Conservation (phyloP, 2,797 vertebrate genomes). For the Myotis findleyi region DNA sequence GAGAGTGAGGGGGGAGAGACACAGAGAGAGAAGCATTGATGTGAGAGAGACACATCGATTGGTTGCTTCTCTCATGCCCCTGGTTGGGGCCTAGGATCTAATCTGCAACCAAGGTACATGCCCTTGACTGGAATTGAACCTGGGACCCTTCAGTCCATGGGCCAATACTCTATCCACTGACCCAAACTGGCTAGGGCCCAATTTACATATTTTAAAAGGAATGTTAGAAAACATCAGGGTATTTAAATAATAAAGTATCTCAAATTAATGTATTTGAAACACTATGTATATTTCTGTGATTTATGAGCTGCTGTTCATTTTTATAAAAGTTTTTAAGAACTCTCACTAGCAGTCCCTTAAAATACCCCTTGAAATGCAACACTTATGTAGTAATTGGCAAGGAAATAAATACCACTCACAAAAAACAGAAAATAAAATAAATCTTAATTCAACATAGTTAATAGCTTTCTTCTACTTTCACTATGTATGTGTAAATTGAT, state of each 20-base stretch:
- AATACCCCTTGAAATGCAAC: neutral
- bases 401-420: slow-evolving; percentile 26
- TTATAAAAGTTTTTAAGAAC: slow-evolving; percentile 8
- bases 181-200: neutral
- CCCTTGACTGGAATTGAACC: too few species aligned
- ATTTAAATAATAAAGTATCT: neutral
- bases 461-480: slow-evolving; percentile 23
- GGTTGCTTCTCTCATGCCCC: too few species aligned
- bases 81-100: too few species aligned
- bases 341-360: neutral
- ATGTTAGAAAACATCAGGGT: neutral
- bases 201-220: neutral
- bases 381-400: neutral
- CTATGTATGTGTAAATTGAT: neutral
- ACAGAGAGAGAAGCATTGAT: too few species aligned
- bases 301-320: neutral
- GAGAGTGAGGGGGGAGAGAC: too few species aligned
- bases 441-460: slow-evolving; percentile 18
- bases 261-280: neutral
- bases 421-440: slow-evolving; percentile 47
- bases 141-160: too few species aligned
- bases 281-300: neutral
- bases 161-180: too few species aligned
- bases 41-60: too few species aligned
- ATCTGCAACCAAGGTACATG: too few species aligned